phyloP scores from a whole-genome alignment of 2,797 vertebrate genomes.

The Chloroceryle inda region DNA sequence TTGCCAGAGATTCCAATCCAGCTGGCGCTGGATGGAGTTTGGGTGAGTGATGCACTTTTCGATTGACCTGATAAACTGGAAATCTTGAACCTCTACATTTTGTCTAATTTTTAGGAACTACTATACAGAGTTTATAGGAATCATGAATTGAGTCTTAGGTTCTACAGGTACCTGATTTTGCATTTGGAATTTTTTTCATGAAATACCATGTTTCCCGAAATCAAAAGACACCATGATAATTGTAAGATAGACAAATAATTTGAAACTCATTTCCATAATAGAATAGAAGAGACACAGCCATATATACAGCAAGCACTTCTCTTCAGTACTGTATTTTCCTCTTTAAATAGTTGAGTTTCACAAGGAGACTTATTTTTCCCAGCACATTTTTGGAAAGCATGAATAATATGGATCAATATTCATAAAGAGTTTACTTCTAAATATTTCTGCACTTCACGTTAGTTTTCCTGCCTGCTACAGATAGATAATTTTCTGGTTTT shows the following conservation, averaged over 20 bases:
- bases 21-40: background rate
- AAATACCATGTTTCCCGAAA: background rate
- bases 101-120: background rate
- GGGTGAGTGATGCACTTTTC: background rate
- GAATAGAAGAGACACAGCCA: background rate
- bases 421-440: background rate
- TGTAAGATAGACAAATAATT: background rate
- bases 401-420: background rate
- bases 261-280: background rate
- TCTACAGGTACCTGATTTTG: background rate
- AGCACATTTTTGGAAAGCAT: background rate
- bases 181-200: background rate
- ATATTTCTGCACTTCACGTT: background rate
- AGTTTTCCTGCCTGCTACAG: background rate
- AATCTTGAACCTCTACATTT: background rate
- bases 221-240: background rate
- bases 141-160: background rate
- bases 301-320: background rate
- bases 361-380: background rate
- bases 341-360: background rate
- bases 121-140: background rate
- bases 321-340: background rate
- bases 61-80: background rate
- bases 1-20: constrained; percentile 3
- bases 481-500: background rate